phyloP scores from a whole-genome alignment of 2,888 invertebrate genomes.

The Latrodectus elegans region DNA sequence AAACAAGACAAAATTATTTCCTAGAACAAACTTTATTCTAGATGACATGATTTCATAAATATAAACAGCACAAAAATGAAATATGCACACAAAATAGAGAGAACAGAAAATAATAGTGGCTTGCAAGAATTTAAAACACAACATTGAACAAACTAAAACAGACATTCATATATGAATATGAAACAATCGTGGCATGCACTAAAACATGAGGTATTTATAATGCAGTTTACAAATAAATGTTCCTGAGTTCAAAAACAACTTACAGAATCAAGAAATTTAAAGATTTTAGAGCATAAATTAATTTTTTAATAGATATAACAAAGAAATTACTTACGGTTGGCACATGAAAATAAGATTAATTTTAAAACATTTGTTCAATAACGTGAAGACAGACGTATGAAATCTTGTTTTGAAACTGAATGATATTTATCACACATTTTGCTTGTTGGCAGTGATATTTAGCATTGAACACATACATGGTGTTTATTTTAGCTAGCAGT shows the following conservation, averaged over 20 bases:
- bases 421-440: slow-evolving; percentile 64
- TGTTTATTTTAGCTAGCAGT: slow-evolving; percentile 54
- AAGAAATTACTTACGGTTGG: slow-evolving; percentile 37
- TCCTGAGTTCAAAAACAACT: slow-evolving; percentile 49
- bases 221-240: slow-evolving; percentile 41
- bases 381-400: slow-evolving; percentile 52
- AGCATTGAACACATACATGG: slow-evolving; percentile 65
- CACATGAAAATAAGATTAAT: slow-evolving; percentile 52
- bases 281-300: neutral
- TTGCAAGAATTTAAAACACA: slow-evolving; percentile 20
- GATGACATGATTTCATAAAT: slow-evolving; percentile 47
- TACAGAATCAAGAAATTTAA: slow-evolving; percentile 5
- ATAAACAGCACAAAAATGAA: slow-evolving; percentile 45
- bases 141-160: slow-evolving; percentile 17
- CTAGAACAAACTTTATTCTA: slow-evolving; percentile 56
- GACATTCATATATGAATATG: slow-evolving; percentile 19
- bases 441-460: slow-evolving; percentile 65
- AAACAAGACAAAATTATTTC: slow-evolving; percentile 1
- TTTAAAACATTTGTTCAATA: slow-evolving; percentile 45
- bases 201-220: slow-evolving; percentile 47
- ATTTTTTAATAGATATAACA: neutral
- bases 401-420: slow-evolving; percentile 37
- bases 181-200: slow-evolving; percentile 23
- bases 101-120: slow-evolving; percentile 20
- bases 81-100: slow-evolving; percentile 40